phyloP scores from a whole-genome alignment of 2,888 invertebrate species.

The Dynastes grantii region DNA sequence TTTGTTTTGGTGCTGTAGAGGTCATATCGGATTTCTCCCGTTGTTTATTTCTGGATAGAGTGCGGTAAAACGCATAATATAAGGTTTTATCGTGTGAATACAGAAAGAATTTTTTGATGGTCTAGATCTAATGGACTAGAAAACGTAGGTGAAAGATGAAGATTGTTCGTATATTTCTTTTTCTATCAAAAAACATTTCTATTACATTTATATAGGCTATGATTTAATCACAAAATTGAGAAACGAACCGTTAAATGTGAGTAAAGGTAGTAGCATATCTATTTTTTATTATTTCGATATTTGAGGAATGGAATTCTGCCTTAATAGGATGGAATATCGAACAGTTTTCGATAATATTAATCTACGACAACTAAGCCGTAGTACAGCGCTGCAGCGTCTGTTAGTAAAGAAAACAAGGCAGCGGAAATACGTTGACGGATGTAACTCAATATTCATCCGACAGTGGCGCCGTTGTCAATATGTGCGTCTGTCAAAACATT shows the following conservation, averaged over 20 bases:
- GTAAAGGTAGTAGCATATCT: too few species aligned
- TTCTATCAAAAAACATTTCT: background rate
- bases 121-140: conserved; percentile 9
- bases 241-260: too few species aligned
- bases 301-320: too few species aligned
- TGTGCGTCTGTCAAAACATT: conserved; percentile 56
- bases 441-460: conserved; percentile 56
- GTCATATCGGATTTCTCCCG: conserved; percentile 38
- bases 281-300: too few species aligned
- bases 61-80: background rate
- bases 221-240: too few species aligned
- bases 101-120: conserved; percentile 2
- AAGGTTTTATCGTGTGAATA: conserved; percentile 9
- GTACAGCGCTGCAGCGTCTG: conserved; percentile 41
- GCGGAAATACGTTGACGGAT: conserved; percentile 57
- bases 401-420: conserved; percentile 57
- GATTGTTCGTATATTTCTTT: background rate
- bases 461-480: conserved; percentile 55
- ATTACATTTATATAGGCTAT: too few species aligned
- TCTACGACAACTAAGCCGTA: background rate
- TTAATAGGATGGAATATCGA: background rate
- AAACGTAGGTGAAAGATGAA: conserved; percentile 2
- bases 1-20: conserved; percentile 41
- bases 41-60: conserved; percentile 32
- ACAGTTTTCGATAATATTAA: background rate